These are phyloP conservation scores for Drosophila bifasciata DNA, from an alignment of 1,140 invertebrate species.

Conservation along the genomic window DNA sequence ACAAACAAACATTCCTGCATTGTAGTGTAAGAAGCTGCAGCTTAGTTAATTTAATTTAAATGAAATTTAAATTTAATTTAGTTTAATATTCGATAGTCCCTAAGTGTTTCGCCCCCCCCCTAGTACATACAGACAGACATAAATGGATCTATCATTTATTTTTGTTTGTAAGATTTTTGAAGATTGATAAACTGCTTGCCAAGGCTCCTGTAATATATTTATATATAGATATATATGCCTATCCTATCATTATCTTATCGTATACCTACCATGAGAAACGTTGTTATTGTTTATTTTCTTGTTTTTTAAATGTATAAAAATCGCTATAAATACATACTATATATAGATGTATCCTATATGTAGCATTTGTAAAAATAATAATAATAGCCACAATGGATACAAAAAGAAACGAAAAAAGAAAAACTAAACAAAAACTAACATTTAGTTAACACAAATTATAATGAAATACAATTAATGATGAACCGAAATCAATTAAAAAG, in stretches of 20 bases:
- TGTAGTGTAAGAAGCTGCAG: constrained; percentile 66
- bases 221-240: constrained; percentile 53
- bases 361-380: constrained; percentile 75
- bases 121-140: no score
- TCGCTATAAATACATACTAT: constrained; percentile 47
- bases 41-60: constrained; percentile 81
- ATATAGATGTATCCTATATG: constrained; percentile 36
- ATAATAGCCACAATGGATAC: constrained; percentile 70
- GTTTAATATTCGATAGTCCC: constrained; percentile 65
- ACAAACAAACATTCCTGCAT: constrained; percentile 69
- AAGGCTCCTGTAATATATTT: constrained; percentile 80
- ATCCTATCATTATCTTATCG: constrained; percentile 53
- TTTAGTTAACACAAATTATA: constrained; percentile 83
- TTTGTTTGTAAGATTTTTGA: constrained; percentile 34
- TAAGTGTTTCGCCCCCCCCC: constrained; percentile 64
- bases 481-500: constrained; percentile 81
- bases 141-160: no score
- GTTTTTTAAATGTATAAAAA: constrained; percentile 83
- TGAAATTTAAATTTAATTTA: constrained; percentile 82
- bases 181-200: constrained; percentile 61
- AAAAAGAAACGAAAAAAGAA: constrained; percentile 42
- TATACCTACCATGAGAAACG: constrained; percentile 62
- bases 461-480: constrained; percentile 76
- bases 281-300: constrained; percentile 82
- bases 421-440: constrained; percentile 59